Evolutionary conservation across 2,113 vertebrate species (phyloP).

Genomic region (Chlamydotis undulata): DNA sequence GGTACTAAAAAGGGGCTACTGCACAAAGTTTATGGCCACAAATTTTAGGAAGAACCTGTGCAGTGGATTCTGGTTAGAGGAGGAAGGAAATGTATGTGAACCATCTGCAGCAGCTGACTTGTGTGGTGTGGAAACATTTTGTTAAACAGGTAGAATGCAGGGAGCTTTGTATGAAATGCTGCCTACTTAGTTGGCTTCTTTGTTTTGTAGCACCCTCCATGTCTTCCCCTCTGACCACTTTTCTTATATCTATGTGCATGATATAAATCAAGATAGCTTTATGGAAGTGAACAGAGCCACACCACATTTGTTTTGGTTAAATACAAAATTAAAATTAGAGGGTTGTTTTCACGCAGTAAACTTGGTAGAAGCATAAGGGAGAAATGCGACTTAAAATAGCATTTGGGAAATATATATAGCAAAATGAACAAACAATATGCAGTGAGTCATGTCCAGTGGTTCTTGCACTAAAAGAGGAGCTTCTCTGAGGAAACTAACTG

Average conservation of each 20-base stretch:
- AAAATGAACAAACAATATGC: constrained; percentile 58
- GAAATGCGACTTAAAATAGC: constrained; percentile 53
- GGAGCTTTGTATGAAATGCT: not conserved
- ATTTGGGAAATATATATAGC: constrained; percentile 56
- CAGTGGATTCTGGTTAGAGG: not conserved
- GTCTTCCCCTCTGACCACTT: not conserved
- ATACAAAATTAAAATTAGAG: constrained; percentile 43
- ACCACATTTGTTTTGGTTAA: constrained; percentile 33
- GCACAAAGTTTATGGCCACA: not conserved
- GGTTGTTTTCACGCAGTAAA: constrained; percentile 34
- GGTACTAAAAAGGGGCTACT: not conserved
- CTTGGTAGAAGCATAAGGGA: constrained; percentile 23
- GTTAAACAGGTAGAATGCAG: not conserved
- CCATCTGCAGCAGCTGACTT: not conserved
- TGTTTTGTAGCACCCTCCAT: not conserved
- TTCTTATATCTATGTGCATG: not conserved
- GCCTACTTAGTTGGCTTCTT: not conserved
- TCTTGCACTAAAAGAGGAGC: constrained; percentile 2
- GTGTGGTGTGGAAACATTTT: not conserved
- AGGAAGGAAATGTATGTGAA: not conserved
- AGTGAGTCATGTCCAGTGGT: constrained; percentile 55
- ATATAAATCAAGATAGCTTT: not conserved
- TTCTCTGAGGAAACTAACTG: constrained; percentile 7
- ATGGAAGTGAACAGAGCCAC: not conserved
- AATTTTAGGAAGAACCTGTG: not conserved